phyloP scores from a whole-genome alignment of 2,888 invertebrate genomes.

The Lepetodrilus schrolli region DNA sequence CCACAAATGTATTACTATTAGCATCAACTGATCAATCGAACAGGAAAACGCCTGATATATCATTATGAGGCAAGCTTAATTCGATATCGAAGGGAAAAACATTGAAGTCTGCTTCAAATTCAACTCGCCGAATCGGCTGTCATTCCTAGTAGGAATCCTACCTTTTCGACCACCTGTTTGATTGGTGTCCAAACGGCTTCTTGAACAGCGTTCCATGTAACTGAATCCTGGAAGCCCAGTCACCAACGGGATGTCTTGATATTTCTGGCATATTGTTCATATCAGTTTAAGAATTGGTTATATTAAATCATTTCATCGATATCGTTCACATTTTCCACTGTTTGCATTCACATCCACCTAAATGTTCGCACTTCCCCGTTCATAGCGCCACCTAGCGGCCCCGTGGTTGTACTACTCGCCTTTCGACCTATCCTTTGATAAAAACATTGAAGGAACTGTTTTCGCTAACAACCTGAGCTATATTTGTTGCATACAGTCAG shows the following conservation, averaged over 20 bases:
- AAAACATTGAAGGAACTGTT: no score
- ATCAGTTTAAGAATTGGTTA: constrained; percentile 14
- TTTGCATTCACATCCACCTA: background rate
- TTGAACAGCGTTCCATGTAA: constrained; percentile 56
- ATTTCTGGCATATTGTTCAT: constrained; percentile 62
- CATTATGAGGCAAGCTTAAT: no score
- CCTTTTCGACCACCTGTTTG: constrained; percentile 68
- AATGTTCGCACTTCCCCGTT: constrained; percentile 19
- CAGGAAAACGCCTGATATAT: no score
- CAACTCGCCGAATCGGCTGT: no score
- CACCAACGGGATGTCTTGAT: constrained; percentile 41
- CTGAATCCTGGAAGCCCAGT: constrained; percentile 60
- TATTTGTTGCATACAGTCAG: no score
- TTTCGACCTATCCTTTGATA: background rate
- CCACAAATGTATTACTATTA: no score
- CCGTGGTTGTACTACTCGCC: background rate
- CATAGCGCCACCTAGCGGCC: constrained; percentile 16
- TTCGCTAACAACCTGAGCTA: no score
- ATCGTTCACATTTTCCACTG: background rate
- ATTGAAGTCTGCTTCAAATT: no score
- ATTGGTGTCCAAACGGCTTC: constrained; percentile 55
- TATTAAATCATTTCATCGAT: constrained; percentile 3
- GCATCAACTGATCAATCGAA: no score
- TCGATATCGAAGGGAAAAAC: no score
- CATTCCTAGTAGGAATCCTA: constrained; percentile 36